Evolutionary conservation across 2,797 vertebrate genomes (phyloP).

Genomic region (Gymnoscopelus braueri): DNA sequence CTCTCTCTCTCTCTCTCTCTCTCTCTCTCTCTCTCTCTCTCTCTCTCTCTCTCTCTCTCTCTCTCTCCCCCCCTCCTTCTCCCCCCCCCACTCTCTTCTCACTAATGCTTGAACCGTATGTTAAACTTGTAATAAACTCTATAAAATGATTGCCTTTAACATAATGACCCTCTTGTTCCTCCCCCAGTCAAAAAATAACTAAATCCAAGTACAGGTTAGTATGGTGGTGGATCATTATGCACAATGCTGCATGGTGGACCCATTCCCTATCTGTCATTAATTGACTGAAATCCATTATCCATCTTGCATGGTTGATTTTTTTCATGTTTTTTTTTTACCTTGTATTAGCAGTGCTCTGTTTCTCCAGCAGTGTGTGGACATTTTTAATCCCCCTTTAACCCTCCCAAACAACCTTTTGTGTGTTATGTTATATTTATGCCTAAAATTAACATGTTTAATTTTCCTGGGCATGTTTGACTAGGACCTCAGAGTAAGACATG

Average conservation of each 20-base stretch:
- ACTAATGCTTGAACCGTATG: background rate
- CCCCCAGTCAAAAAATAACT: constrained; percentile 93
- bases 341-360: constrained; percentile 18
- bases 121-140: background rate
- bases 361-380: constrained; percentile 16
- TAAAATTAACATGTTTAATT: background rate
- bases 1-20: constrained; percentile 2
- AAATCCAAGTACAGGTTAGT: constrained; percentile 99
- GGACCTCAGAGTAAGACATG: no score
- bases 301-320: constrained; percentile 47
- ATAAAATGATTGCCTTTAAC: constrained; percentile 47
- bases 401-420: background rate
- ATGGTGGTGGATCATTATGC: constrained; percentile 38
- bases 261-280: constrained; percentile 20
- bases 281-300: constrained; percentile 10
- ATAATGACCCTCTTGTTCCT: constrained; percentile 74
- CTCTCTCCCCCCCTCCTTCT: background rate
- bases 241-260: constrained; percentile 35
- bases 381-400: background rate
- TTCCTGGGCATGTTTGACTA: no score
- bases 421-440: constrained; percentile 10
- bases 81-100: background rate
- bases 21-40: background rate
- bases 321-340: no score
- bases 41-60: background rate